phyloP scores from a whole-genome alignment of 2,888 invertebrate genomes.

The Linnaemya tessellans region DNA sequence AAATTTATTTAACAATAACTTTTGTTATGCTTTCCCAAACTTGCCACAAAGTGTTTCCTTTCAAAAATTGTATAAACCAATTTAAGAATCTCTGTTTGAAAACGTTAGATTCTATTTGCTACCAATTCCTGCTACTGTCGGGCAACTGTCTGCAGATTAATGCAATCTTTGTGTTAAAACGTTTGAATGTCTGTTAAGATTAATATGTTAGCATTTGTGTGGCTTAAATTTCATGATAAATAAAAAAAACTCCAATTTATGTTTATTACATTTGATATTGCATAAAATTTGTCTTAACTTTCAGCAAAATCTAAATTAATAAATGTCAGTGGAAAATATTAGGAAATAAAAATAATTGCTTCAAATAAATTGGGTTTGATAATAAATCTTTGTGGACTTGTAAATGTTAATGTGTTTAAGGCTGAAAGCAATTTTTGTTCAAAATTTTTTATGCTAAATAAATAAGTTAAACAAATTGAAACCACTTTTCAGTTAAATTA shows the following conservation, averaged over 20 bases:
- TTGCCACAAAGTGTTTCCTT: no score
- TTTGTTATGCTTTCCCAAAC: neutral
- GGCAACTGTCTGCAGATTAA: slow-evolving; percentile 39
- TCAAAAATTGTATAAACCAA: neutral
- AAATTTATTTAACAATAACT: neutral
- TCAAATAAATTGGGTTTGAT: slow-evolving; percentile 11
- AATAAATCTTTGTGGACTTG: neutral
- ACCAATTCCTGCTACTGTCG: slow-evolving; percentile 6
- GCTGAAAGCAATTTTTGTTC: neutral
- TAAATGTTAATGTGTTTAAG: neutral
- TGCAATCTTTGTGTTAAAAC: slow-evolving; percentile 33
- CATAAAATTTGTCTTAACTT: slow-evolving; percentile 37
- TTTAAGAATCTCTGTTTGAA: slow-evolving; percentile 25
- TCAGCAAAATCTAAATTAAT: slow-evolving; percentile 24
- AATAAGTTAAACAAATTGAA: no score
- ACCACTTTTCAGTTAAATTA: no score
- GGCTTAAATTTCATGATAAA: slow-evolving; percentile 24
- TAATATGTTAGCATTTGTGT: slow-evolving; percentile 33
- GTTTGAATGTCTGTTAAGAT: slow-evolving; percentile 50
- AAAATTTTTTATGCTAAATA: neutral
- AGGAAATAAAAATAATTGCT: slow-evolving; percentile 3
- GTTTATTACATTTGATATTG: slow-evolving; percentile 15
- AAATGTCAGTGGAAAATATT: slow-evolving; percentile 24
- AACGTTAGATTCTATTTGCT: slow-evolving; percentile 16
- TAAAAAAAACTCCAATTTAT: neutral